These are phyloP conservation scores for Horisme vitalbata DNA, from an alignment of 2,888 invertebrate species.

Conservation along the genomic window DNA sequence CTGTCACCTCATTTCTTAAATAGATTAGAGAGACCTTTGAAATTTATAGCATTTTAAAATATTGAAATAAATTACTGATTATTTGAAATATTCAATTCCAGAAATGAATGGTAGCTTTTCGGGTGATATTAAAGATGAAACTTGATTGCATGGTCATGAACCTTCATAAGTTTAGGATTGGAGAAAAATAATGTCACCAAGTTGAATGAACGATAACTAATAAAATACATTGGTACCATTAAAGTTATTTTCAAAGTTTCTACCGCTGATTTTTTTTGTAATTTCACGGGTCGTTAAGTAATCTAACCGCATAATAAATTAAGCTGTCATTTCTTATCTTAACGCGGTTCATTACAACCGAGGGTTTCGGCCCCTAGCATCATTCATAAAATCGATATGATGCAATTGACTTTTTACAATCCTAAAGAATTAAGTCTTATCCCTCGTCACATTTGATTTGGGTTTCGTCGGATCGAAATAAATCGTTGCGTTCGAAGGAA, in stretches of 20 bases:
- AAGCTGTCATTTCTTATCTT: conserved; percentile 50
- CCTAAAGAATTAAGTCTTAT: conserved; percentile 47
- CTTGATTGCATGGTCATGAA: no score
- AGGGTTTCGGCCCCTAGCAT: conserved; percentile 38
- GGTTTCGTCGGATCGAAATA: conserved; percentile 28
- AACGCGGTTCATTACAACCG: conserved; percentile 46
- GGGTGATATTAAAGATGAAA: no score
- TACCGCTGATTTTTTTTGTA: conserved; percentile 8
- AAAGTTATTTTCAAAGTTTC: conserved; percentile 1
- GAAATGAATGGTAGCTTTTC: no score
- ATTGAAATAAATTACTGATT: no score
- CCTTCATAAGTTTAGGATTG: no score
- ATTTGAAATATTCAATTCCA: no score
- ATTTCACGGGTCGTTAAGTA: conserved; percentile 21
- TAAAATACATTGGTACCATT: background rate
- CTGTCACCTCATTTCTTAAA: conserved; percentile 58
- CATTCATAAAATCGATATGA: conserved; percentile 44
- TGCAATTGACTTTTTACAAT: conserved; percentile 50
- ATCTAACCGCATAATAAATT: conserved; percentile 32
- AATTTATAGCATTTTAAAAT: background rate
- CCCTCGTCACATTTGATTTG: conserved; percentile 44
- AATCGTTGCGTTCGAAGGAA: conserved; percentile 26
- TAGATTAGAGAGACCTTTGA: conserved; percentile 35
- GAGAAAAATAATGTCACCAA: no score
- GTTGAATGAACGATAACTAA: background rate